Evolutionary conservation across 1,140 invertebrate genomes (phyloP).

Genomic region (Pseudomyrmex flavicornis): DNA sequence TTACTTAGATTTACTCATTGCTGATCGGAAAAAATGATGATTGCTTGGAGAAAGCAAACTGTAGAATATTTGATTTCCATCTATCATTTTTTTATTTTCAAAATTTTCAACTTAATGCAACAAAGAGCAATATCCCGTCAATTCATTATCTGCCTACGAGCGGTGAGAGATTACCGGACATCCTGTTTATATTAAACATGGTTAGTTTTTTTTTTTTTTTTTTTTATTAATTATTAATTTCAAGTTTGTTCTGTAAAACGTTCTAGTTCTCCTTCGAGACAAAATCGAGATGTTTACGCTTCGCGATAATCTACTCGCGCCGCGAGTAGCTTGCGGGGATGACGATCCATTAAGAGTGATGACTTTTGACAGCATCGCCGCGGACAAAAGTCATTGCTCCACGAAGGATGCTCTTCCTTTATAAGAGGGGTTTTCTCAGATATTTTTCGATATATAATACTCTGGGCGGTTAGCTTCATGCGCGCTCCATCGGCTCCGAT

Average conservation of each 20-base stretch:
- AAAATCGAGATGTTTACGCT: background rate
- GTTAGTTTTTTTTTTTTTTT: background rate
- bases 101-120: too few relatives aligned
- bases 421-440: constrained; percentile 74
- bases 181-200: background rate
- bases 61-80: too few relatives aligned
- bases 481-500: constrained; percentile 82
- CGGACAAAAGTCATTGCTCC: constrained; percentile 78
- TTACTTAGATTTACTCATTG: too few relatives aligned
- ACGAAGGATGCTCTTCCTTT: constrained; percentile 63
- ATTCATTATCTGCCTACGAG: too few relatives aligned
- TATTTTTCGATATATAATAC: constrained; percentile 82
- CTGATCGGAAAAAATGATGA: too few relatives aligned
- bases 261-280: background rate
- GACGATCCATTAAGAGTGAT: constrained; percentile 69
- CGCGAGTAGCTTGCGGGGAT: constrained; percentile 52
- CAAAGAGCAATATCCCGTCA: too few relatives aligned
- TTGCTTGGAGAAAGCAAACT: too few relatives aligned
- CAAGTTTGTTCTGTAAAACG: constrained; percentile 3
- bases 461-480: constrained; percentile 80
- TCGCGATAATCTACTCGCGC: constrained; percentile 18
- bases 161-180: too few relatives aligned
- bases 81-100: too few relatives aligned
- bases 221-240: background rate
- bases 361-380: constrained; percentile 67